These are phyloP conservation scores for Hylomyscus alleni DNA, from an alignment of 2,797 vertebrate species.

Conservation along the genomic window DNA sequence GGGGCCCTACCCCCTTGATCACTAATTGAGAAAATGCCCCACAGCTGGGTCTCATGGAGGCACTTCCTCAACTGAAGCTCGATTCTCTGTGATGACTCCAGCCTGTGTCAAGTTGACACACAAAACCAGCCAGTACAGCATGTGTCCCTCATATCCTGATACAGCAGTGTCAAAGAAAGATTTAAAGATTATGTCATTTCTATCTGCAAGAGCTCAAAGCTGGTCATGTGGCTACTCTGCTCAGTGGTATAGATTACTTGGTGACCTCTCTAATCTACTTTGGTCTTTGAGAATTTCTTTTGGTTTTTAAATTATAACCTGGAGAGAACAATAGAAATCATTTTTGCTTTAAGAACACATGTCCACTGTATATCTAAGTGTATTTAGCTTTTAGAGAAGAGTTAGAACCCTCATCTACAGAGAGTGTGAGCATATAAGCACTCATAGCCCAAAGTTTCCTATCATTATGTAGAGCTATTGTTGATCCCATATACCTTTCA, in stretches of 20 bases:
- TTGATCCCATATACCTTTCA: neutral
- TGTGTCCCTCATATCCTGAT: neutral
- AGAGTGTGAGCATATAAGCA: slow-evolving; percentile 24
- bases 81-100: too few relatives aligned
- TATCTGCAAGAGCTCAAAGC: neutral
- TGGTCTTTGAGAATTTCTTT: neutral
- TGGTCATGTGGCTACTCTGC: neutral
- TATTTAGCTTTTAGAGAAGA: neutral
- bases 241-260: neutral
- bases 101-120: too few relatives aligned
- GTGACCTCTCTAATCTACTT: neutral
- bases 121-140: too few relatives aligned
- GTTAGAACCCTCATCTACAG: neutral
- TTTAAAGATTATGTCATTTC: neutral
- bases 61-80: too few relatives aligned
- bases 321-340: neutral
- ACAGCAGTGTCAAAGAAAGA: neutral
- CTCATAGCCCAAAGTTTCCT: slow-evolving; percentile 1
- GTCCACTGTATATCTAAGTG: neutral
- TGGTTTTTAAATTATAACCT: neutral
- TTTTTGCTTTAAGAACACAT: neutral
- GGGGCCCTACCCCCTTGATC: too few relatives aligned
- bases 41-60: too few relatives aligned
- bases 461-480: slow-evolving; percentile 40
- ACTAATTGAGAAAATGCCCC: too few relatives aligned